These are phyloP conservation scores for Arctopsyche grandis DNA, from an alignment of 1,140 invertebrate species.

Conservation along the genomic window DNA sequence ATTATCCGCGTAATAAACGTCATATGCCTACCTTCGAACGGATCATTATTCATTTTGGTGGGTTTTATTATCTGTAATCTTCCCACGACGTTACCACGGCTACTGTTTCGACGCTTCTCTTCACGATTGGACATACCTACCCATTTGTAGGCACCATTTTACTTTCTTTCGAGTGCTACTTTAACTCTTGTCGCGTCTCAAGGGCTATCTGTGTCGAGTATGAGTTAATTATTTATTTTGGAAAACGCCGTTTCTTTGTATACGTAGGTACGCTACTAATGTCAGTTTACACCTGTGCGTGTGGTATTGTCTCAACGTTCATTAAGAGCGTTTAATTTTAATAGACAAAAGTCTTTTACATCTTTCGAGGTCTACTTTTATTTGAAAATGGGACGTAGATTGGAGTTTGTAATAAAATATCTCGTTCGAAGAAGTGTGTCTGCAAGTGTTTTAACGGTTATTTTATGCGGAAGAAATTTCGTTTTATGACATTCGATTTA, in stretches of 20 bases:
- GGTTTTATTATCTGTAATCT: too few relatives aligned
- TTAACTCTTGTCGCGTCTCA: neutral
- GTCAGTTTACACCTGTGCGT: neutral
- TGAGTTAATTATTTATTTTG: neutral
- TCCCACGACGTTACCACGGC: too few relatives aligned
- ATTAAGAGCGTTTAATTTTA: neutral
- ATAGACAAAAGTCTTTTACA: constrained; percentile 3
- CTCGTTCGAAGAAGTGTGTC: neutral
- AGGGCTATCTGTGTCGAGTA: neutral
- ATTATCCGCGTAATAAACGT: too few relatives aligned
- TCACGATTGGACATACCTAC: neutral
- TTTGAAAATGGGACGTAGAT: constrained; percentile 13
- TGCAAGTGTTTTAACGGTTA: neutral
- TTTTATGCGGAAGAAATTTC: neutral
- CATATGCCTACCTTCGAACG: neutral
- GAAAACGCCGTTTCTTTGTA: neutral
- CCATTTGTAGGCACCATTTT: too few relatives aligned
- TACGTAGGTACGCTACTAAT: neutral
- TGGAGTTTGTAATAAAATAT: neutral
- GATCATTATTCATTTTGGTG: neutral
- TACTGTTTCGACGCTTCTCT: too few relatives aligned
- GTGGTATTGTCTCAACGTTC: neutral
- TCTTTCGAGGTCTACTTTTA: constrained; percentile 29
- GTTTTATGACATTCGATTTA: neutral
- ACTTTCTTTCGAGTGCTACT: constrained; percentile 10